Conservation (phyloP, 2,113 vertebrate species). For the Otus sunia region DNA sequence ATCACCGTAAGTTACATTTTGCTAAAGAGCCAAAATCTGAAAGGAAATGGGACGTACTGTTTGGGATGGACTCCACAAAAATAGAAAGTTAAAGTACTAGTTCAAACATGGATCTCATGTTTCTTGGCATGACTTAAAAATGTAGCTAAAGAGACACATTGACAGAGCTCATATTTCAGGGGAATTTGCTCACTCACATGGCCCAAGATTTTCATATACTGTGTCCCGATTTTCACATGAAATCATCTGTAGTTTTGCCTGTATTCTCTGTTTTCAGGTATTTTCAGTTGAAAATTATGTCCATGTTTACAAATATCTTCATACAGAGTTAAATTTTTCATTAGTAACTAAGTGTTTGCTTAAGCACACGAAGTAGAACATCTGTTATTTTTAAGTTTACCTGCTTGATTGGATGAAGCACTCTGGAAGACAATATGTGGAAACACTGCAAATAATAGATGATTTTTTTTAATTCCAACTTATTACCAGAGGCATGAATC, state of each 20-base stretch:
- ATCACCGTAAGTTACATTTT: not conserved
- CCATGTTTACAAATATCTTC: not conserved
- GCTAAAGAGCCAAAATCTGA: not conserved
- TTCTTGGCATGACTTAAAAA: slow-evolving; percentile 8
- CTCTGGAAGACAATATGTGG: not conserved
- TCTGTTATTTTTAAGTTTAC: not conserved
- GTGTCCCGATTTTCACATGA: not conserved
- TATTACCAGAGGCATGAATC: not conserved
- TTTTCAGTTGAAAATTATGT: not conserved
- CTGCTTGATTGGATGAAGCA: not conserved
- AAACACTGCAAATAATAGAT: not conserved
- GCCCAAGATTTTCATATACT: not conserved
- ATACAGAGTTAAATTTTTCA: not conserved
- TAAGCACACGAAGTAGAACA: not conserved
- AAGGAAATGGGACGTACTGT: not conserved
- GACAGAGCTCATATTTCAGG: not conserved
- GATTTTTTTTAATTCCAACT: not conserved
- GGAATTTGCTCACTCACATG: not conserved
- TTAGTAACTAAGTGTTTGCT: not conserved
- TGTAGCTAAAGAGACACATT: not conserved
- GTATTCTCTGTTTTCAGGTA: not conserved
- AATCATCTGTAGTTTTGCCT: not conserved
- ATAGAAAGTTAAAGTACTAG: not conserved
- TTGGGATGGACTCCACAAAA: not conserved
- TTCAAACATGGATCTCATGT: not conserved